Evolutionary conservation across 1,140 invertebrate species (phyloP).

Genomic region (Cylas formicarius): DNA sequence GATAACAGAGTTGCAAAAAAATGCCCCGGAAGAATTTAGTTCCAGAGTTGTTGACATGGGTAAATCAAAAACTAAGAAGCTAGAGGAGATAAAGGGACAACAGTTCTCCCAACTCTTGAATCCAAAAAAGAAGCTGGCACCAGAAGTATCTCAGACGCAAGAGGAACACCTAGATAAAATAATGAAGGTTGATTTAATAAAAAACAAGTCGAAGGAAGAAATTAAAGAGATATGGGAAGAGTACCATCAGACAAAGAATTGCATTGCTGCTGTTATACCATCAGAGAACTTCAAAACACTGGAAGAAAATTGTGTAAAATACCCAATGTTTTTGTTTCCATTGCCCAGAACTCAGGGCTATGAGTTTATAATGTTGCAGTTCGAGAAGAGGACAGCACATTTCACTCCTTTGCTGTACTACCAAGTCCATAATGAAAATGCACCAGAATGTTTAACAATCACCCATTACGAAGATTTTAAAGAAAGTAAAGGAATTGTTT

Average conservation of each 20-base stretch:
- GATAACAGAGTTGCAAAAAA: conserved; percentile 66
- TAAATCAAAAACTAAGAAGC: conserved; percentile 45
- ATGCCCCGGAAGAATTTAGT: conserved; percentile 68
- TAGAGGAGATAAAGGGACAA: conserved; percentile 23
- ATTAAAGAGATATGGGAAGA: conserved; percentile 72
- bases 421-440: conserved; percentile 85
- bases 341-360: conserved; percentile 76
- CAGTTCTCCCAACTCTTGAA: conserved; percentile 49
- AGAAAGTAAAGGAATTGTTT: conserved; percentile 67
- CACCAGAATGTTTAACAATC: conserved; percentile 80
- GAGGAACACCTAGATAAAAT: conserved; percentile 59
- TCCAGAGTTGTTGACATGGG: conserved; percentile 54
- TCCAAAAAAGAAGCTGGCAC: conserved; percentile 44
- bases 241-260: conserved; percentile 71
- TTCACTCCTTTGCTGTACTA: conserved; percentile 83
- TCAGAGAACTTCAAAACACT: conserved; percentile 53
- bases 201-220: conserved; percentile 65
- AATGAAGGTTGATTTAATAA: conserved; percentile 72
- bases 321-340: conserved; percentile 72
- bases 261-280: conserved; percentile 63
- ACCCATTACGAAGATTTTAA: conserved; percentile 75
- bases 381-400: conserved; percentile 66
- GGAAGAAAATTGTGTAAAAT: conserved; percentile 49
- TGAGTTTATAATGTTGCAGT: conserved; percentile 81
- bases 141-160: conserved; percentile 35